Evolutionary conservation across 1,140 invertebrate species (phyloP).

Genomic region (Zaprionus ghesquierei): DNA sequence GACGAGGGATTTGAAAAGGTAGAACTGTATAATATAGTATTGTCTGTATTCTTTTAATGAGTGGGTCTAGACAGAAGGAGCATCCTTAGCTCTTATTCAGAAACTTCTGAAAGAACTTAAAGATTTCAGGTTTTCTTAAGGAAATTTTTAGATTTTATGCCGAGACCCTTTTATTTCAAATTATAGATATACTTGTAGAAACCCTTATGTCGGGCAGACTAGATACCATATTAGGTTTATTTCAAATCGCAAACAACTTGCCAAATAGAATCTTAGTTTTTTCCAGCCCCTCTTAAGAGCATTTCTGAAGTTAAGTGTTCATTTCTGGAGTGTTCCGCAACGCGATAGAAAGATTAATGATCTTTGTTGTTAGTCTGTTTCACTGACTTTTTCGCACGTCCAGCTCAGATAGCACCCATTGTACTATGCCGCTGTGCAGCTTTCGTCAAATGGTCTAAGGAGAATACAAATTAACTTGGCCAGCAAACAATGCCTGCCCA

Average conservation of each 20-base stretch:
- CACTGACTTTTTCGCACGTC: background rate
- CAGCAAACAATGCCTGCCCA: constrained; percentile 46
- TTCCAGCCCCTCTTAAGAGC: background rate
- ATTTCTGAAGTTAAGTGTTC: background rate
- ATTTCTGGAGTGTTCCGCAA: background rate
- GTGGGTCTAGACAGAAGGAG: too few species aligned
- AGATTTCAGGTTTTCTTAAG: too few species aligned
- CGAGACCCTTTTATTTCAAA: too few species aligned
- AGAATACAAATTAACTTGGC: constrained; percentile 78
- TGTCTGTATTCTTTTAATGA: too few species aligned
- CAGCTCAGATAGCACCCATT: background rate
- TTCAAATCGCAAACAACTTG: too few species aligned
- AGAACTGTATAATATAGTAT: too few species aligned
- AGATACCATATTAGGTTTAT: too few species aligned
- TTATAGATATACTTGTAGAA: too few species aligned
- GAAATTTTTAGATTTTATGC: too few species aligned
- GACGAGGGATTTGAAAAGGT: background rate
- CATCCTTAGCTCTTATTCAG: too few species aligned
- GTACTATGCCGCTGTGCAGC: constrained; percentile 14
- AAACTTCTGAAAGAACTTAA: too few species aligned
- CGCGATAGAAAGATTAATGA: background rate
- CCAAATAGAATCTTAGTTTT: background rate
- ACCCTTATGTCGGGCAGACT: too few species aligned
- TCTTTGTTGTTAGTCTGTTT: background rate
- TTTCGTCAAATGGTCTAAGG: constrained; percentile 72